A percentile compares a stretch with the other conserved stretches of the same genome.
Evolutionary conservation across 1,140 invertebrate species (phyloP).

Genomic region (Dolichoris vasculosae): DNA sequence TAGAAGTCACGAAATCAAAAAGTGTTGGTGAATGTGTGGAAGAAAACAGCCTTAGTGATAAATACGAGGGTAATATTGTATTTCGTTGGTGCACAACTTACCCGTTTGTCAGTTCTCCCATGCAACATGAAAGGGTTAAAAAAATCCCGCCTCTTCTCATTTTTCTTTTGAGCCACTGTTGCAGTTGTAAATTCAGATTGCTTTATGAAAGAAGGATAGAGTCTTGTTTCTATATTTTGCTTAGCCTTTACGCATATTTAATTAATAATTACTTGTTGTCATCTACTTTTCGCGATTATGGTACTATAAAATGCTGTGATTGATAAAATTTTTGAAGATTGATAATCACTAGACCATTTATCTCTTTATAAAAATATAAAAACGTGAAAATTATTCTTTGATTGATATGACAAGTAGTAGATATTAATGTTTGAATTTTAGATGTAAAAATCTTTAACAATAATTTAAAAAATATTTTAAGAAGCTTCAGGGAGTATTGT

Average conservation of each 20-base stretch:
- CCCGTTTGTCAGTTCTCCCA: background rate
- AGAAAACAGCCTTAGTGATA: conserved; percentile 52
- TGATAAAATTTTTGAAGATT: background rate
- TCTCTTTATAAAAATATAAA: too few relatives aligned
- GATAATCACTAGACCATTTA: too few relatives aligned
- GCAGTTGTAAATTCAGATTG: too few relatives aligned
- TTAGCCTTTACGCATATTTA: too few relatives aligned
- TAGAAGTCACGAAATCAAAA: conserved; percentile 53
- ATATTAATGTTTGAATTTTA: background rate
- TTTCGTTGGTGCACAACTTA: conserved; percentile 48
- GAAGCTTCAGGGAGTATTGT: too few relatives aligned
- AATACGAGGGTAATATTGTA: conserved; percentile 63
- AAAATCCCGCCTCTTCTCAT: background rate
- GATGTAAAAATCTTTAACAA: background rate
- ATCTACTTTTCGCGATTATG: too few relatives aligned
- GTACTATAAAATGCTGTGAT: background rate
- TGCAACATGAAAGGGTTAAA: background rate
- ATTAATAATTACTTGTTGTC: too few relatives aligned
- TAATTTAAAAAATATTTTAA: background rate
- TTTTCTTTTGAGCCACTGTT: too few relatives aligned
- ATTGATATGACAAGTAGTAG: too few relatives aligned
- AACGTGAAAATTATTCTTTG: too few relatives aligned
- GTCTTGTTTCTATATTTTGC: too few relatives aligned
- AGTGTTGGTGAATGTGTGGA: background rate
- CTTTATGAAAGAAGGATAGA: too few relatives aligned